Conservation (phyloP, 1,140 invertebrate species). For the Drosophila subpulchrella region DNA sequence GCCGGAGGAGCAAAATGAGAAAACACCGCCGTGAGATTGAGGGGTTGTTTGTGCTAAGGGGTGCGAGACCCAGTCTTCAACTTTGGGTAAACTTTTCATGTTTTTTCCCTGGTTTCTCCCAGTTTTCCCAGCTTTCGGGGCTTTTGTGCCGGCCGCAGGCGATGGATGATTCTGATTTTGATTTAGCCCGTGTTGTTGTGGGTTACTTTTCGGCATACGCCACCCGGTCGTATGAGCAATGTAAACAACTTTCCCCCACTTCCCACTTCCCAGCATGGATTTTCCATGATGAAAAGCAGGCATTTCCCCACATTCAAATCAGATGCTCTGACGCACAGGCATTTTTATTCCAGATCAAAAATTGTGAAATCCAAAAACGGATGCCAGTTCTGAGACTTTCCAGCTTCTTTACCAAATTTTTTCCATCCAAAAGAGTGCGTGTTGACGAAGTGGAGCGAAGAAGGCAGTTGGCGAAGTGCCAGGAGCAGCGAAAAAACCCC, state of each 20-base stretch:
- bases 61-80: conserved; percentile 1
- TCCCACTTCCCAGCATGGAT: background rate
- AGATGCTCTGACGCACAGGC: no score
- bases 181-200: conserved; percentile 16
- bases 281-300: conserved; percentile 3
- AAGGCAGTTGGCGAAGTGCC: background rate
- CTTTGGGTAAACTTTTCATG: conserved; percentile 39
- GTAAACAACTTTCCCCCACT: conserved; percentile 14
- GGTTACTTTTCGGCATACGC: conserved; percentile 9
- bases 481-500: no score
- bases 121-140: background rate
- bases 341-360: background rate
- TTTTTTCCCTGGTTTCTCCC: conserved; percentile 8
- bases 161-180: conserved; percentile 47
- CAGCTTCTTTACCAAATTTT: background rate
- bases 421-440: background rate
- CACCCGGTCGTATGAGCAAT: conserved; percentile 31
- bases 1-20: background rate
- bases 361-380: background rate
- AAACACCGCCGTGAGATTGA: background rate
- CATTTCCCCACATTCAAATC: background rate
- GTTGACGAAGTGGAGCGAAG: background rate
- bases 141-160: conserved; percentile 12
- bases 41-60: conserved; percentile 12
- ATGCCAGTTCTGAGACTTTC: background rate